Percentiles rank a stretch among this genome's conserved stretches.
phyloP scores from a whole-genome alignment of 2,113 vertebrate species.

The Bubo scandiacus region DNA sequence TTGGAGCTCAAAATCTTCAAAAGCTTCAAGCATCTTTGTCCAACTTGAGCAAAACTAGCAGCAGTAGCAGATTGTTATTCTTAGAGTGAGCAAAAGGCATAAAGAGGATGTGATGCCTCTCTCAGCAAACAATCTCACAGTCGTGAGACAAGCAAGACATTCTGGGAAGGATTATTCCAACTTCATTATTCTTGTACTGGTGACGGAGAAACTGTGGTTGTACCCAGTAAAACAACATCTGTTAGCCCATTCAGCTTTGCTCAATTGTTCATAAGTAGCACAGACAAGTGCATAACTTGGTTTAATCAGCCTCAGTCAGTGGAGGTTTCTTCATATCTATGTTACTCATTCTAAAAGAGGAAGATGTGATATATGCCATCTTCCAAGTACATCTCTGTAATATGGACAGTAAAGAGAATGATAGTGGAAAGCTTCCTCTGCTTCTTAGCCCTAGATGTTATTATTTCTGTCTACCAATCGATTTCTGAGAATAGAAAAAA shows the following conservation, averaged over 20 bases:
- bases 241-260: background rate
- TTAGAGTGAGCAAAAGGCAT: background rate
- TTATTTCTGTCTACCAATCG: background rate
- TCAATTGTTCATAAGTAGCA: rapidly evolving
- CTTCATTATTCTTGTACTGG: background rate
- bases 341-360: background rate
- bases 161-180: background rate
- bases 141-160: background rate
- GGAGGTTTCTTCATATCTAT: background rate
- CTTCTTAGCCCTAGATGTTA: background rate
- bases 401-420: background rate
- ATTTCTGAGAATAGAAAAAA: background rate
- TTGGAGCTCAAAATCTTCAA: background rate
- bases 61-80: background rate
- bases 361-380: background rate
- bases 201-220: background rate
- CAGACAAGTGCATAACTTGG: background rate
- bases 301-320: background rate
- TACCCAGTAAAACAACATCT: background rate
- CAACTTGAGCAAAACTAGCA: background rate
- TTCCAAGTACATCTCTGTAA: background rate
- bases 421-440: background rate
- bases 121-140: background rate
- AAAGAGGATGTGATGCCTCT: background rate
- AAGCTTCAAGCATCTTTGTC: background rate